Base-by-base conservation (phyloP, 2,113 vertebrate genomes). In the Okapia johnstoni region DNA sequence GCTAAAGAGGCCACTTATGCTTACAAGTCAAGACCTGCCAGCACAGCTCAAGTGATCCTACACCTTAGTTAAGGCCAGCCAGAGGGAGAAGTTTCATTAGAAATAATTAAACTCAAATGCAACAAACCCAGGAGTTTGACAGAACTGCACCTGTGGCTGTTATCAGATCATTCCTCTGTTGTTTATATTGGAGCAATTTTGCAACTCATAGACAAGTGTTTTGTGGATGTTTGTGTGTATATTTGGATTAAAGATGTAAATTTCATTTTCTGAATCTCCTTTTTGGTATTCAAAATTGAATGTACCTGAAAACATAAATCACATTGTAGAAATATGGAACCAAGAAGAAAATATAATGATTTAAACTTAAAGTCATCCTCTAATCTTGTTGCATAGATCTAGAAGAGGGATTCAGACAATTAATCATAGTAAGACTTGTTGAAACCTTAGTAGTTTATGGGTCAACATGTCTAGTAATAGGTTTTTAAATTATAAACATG, bases 1-100 rank as follows among this genome's bases (percentile, higher is more conserved):
- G 58, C 94, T 98, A 97, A 98, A 97, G 97, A 98, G 97, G 97
- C 96, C 97, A 96, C 98, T 98, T 98, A 97, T 98, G 90, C 79
- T 95, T 76, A 95, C 95, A 96, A 97, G 96, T 96, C 97, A 96
- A 97, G 97, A 96, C 96, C 96, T 97, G 95, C 94, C 17, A 0
- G 88, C 83, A 87, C 77, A 86, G 95, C 83, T 98, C 97, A 98
- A 98, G 95, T 96, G 97, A 97, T 98, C 86, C 94, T 96, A 97
- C 94, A 95, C 88, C 97, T 98, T 96, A 90, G 97, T 95, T 94
- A 92, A 94, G 97, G 95, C 90, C 96, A 98, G 98, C 97, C 94
- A 98, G 88, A 97, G 88, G 85, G 85, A 96, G 88, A 94, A n/a
- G 40, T 94, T 98, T 98, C 97, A 98, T 98, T 98, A 98, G 96